Evolutionary conservation across 2,888 invertebrate genomes (phyloP), one percentile per base, ranked within the genome.

Genomic region (Anagyrus pseudococci): DNA sequence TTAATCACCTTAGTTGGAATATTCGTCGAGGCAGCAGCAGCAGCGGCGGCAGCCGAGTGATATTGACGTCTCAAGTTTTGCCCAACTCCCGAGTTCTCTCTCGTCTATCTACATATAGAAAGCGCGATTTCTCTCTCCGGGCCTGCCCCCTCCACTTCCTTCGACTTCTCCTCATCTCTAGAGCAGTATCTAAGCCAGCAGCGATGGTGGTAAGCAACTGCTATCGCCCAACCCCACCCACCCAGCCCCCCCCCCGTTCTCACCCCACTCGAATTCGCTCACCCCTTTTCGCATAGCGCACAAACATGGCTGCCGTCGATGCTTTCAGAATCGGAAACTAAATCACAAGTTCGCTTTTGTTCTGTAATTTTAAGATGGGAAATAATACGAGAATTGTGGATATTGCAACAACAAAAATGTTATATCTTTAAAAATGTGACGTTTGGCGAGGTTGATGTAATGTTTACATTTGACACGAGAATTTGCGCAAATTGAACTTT

Each of bases 51-150:
- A 20, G 46, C 41, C 20, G 4, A 8, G 40, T 19, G 22, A 20
- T 74, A 74, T 74, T 70, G 74, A 73, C 73, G 73, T 75, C 75
- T 73, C 68, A 72, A 75, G 73, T 74, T 66, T 69, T 69, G 62
- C 67, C 70, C 67, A 64, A 46, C 50, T 26, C 46, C 40, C 7
- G 15, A 19, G 10, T 37, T n/a, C 49, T 17, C 19, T 17, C 25
- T 15, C 17, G 25, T 41, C 49, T 29, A 7, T 6, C 44, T n/a
- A 10, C 25, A 26, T 57, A 29, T 37, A 47, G 10, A 50, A 19
- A 46, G 2, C 0, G 6, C 23, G 8, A 47, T 10, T 23, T 29
- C 26, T 29, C 53, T 52, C 49, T 25, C 40, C 20, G 26, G 25
- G 19, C 20, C 41, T 19, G 44, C 48, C 40, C 40, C 29, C 46